Evolutionary conservation across 2,888 invertebrate genomes (phyloP), one percentile per base, ranked within the genome.

Genomic region (Catonia carolina): DNA sequence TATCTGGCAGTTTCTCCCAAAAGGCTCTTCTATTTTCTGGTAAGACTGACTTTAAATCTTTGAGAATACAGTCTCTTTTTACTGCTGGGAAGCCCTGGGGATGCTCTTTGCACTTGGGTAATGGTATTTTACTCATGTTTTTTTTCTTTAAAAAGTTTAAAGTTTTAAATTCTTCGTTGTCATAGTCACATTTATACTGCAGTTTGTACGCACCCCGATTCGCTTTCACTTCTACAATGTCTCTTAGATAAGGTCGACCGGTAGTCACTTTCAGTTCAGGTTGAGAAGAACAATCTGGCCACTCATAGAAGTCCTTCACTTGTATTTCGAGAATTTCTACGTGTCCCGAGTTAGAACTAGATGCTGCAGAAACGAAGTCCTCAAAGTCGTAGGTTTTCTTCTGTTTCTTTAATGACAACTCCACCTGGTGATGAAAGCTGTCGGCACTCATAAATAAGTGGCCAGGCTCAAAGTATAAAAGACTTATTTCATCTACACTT

Each of bases 371-470:
- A 2, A 54, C 48, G 27, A 58, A 58, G 23, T 58, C 37, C n/a
- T 55, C 42, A 27, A 53, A 53, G 39, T 42, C 53, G 15, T 20
- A 42, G 27, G 53, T 53, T 53, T 53, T 53, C 10, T 31, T 15
- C 23, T 53, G 53, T 20, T 27, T 14, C 42, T 47, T 54, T 31
- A 55, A 50, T 36, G 55, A 50, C 17, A 51, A 31, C 39, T 55
- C 55, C 20, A 60, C 57, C 27, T 58, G 56, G 33, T 60, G 56
- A 18, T 59, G 60, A 18, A 58, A 60, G 15, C 37, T 39, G 49
- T 60, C 57, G 12, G 61, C 53, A 6, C 51, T 48, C 60, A 60
- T 61, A 23, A 59, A 60, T 6, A 52, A 45, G 36, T 61, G 60
- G 3, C 58, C 55, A n/a, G 61, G 45, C 41, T 58, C 47, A 49